Evolutionary conservation across 2,797 vertebrate genomes (phyloP), one percentile per base, ranked within the genome.

Genomic region (Microctenopoma stevenorrisi): DNA sequence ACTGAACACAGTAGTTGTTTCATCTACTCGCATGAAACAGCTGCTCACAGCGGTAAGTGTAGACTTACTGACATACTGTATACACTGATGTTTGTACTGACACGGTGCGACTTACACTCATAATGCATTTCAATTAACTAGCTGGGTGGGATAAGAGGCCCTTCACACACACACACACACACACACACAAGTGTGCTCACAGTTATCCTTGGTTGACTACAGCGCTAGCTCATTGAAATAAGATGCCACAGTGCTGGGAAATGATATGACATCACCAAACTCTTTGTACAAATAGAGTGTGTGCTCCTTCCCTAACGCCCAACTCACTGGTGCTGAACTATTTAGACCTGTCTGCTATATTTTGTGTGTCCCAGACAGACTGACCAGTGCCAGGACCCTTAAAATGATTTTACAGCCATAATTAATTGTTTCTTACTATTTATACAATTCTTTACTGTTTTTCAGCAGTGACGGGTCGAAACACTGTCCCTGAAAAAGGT

Each of bases 1-100:
- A 83, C 67, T 63, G 62, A 79, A 72, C 42, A 12, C 65, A 37
- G 81, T 68, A 73, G 73, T 84, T 78, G 58, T 78, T 76, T 82
- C 66, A 79, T 81, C 79, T 56, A 28, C 64, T 47, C 77, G 77
- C 79, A 84, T 69, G 30, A 53, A 82, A 65, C 76, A 67, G 74
- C 69, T 64, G 58, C 72, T 64, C 76, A 65, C 49, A 67, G 69
- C 50, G 44, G 81, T 55, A 78, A 82, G 81, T 78, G 76, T 40
- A 63, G 49, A 55, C 68, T 33, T 79, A 79, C 68, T 33, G 81
- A 79, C 62, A 64, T 46, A 44, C 58, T 69, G 33, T 46, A 60
- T 47, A 51, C 68, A 69, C 64, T 50, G 38, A 53, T 55, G 57
- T 25, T 28, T 9, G 10, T 38, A 13, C 9, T n/a, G 63, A 64